phyloP scores from a whole-genome alignment of 1,140 invertebrate genomes.

The Himalopsyche phryganea region DNA sequence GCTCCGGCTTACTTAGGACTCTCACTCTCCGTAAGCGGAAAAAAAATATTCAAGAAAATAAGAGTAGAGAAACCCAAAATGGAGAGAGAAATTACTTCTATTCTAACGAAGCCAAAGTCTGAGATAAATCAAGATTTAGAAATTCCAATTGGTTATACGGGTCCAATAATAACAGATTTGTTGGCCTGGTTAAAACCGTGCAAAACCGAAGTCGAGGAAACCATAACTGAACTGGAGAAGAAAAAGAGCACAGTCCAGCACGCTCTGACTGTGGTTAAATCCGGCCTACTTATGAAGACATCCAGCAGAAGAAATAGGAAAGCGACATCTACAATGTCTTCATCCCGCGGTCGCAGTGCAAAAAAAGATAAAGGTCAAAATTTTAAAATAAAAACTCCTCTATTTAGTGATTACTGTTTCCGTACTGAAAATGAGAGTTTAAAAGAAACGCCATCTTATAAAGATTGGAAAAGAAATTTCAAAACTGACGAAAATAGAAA shows the following conservation, averaged over 20 bases:
- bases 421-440: constrained; percentile 22
- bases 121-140: constrained; percentile 37
- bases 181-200: constrained; percentile 49
- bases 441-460: constrained; percentile 5
- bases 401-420: constrained; percentile 9
- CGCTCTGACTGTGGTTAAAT: constrained; percentile 49
- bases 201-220: constrained; percentile 41
- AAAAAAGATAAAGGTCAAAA: constrained; percentile 43
- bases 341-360: constrained; percentile 40
- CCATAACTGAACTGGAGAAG: constrained; percentile 32
- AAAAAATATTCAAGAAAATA: constrained; percentile 47
- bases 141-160: constrained; percentile 43
- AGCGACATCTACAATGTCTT: constrained; percentile 39
- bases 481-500: constrained; percentile 18
- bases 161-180: constrained; percentile 51
- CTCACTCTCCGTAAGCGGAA: constrained; percentile 70
- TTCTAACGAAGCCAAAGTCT: constrained; percentile 32
- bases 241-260: constrained; percentile 50
- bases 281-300: constrained; percentile 42
- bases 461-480: constrained; percentile 13
- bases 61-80: constrained; percentile 36
- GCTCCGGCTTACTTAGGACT: constrained; percentile 82
- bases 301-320: constrained; percentile 48
- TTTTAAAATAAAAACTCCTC: constrained; percentile 20
- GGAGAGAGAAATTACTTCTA: constrained; percentile 31